Base-by-base conservation (phyloP, 2,888 invertebrate genomes). In the Coleophora flavipennella region DNA sequence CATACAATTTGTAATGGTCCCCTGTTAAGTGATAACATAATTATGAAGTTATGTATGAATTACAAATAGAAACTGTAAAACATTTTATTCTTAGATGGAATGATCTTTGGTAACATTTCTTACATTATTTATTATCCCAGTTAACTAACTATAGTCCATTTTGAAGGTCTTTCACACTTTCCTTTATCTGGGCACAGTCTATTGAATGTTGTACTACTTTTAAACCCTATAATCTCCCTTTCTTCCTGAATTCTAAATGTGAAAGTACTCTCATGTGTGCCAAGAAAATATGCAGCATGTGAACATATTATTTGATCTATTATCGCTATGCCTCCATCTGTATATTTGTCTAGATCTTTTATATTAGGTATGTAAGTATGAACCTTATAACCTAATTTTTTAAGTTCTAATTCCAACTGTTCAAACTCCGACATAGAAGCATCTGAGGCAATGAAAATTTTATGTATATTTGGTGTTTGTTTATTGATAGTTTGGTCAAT, bases 231-330 rank as follows among this genome's bases (percentile, higher is more conserved):
- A 44, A 99, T 96, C 79, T 99, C 98, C 20, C 99, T 86, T 65
- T 99, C 99, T 68, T 99, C 99, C 77, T 98, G 96, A 50, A 99
- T 99, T 41, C 99, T 88, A 69, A 93, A 97, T 0, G 97, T 92
- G 73, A 98, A 99, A 0, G 99, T 99, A 43, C 99, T 99, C 55
- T 96, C 96, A 65, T 92, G 89, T 0, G 96, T 96, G 8, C 99
- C 99, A 31, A 97, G 88, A 62, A 98, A 98, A 65, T 89, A 90
- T 49, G 90, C 88, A 0, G 96, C 92, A 72, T 92, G 91, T 0
- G 97, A 92, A 74, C 96, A 96, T 51, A 99, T 93, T 57, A 97
- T 94, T 84, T 99, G 98, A 65, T 99, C 98, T 36, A 98, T 90
- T 40, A 98, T 94, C 1, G 98, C 96, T 14, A 94, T 66, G 1